phyloP scores from a whole-genome alignment of 1,140 invertebrate genomes.

The Paraescarpia echinospica region DNA sequence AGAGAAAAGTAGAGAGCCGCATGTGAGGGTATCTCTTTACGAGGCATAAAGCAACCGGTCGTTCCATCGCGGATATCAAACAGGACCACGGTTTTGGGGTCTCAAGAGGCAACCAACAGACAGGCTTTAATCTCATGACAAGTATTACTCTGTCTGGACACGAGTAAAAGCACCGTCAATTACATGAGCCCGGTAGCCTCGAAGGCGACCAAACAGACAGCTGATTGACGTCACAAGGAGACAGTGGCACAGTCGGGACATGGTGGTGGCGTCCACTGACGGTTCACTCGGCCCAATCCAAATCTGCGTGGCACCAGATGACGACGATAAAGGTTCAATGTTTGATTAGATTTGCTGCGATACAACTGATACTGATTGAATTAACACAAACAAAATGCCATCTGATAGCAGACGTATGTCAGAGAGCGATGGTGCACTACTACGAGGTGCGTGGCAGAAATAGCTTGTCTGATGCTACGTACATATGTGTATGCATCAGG shows the following conservation, averaged over 20 bases:
- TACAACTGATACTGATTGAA: neutral
- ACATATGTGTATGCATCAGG: neutral
- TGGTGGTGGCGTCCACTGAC: neutral
- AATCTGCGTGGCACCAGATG: neutral
- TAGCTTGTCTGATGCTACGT: neutral
- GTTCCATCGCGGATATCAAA: neutral
- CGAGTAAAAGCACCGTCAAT: neutral
- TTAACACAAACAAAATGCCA: neutral
- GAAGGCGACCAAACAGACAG: neutral
- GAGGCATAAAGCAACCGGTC: neutral
- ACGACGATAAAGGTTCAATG: neutral
- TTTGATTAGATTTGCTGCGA: conserved; percentile 5
- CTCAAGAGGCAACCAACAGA: neutral
- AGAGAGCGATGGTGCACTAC: neutral
- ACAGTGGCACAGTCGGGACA: neutral
- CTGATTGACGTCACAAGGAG: neutral
- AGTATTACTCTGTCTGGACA: neutral
- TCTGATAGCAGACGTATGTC: neutral
- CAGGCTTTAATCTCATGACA: neutral
- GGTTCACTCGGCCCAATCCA: neutral
- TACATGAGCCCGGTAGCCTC: neutral
- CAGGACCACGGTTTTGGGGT: neutral
- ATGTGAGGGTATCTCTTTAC: neutral
- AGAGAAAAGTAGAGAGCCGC: no score
- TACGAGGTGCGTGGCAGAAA: neutral